phyloP scores from a whole-genome alignment of 2,888 invertebrate species.

The Ochropleura leucogaster region DNA sequence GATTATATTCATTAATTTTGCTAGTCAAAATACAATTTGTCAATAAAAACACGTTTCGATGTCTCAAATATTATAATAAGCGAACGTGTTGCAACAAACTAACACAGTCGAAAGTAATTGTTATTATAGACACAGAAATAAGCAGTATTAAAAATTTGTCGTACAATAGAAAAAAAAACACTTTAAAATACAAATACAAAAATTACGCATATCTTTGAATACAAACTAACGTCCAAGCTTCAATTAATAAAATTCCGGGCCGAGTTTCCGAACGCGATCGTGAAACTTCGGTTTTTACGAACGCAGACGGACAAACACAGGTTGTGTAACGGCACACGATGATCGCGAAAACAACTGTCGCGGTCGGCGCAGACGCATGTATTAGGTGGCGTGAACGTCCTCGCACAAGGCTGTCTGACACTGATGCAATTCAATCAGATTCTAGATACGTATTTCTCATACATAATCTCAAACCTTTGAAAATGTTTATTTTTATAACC shows the following conservation, averaged over 20 bases:
- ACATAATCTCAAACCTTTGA: conserved; percentile 49
- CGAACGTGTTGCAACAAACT: background rate
- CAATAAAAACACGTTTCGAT: background rate
- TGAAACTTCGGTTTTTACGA: conserved; percentile 52
- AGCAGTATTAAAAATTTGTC: background rate
- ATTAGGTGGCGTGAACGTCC: conserved; percentile 79
- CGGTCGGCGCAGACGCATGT: conserved; percentile 74
- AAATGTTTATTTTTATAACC: conserved; percentile 41
- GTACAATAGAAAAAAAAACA: background rate
- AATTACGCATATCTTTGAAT: conserved; percentile 35
- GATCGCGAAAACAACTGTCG: conserved; percentile 67
- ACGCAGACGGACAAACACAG: conserved; percentile 56
- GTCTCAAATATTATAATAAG: conserved; percentile 8
- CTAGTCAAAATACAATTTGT: conserved; percentile 23
- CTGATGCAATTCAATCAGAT: conserved; percentile 72
- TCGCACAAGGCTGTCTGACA: conserved; percentile 80
- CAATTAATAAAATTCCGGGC: conserved; percentile 46
- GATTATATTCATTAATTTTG: conserved; percentile 29
- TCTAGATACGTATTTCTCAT: conserved; percentile 64
- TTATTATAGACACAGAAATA: background rate
- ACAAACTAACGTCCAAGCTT: conserved; percentile 28
- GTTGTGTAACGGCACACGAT: conserved; percentile 66
- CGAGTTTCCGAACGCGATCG: conserved; percentile 40
- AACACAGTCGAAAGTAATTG: background rate
- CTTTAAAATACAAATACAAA: conserved; percentile 19